A percentile compares a stretch with the other conserved stretches of the same genome.
Conservation (phyloP, 2,797 vertebrate genomes). For the Falco biarmicus region DNA sequence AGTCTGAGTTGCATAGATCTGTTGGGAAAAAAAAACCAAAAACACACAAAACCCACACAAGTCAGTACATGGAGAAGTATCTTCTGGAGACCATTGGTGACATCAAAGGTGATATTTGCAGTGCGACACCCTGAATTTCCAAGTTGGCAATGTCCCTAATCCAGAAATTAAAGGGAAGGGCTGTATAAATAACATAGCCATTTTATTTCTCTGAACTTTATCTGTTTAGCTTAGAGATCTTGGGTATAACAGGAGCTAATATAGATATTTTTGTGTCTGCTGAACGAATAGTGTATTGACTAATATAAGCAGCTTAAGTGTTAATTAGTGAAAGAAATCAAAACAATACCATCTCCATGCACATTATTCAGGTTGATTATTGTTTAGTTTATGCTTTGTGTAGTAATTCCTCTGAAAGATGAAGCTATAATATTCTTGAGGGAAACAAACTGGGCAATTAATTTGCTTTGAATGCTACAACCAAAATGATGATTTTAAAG, state of each 20-base stretch:
- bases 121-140: neutral
- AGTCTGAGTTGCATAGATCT: neutral
- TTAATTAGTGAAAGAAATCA: neutral
- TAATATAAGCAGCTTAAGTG: neutral
- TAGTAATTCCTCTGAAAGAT: neutral
- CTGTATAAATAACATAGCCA: neutral
- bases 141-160: neutral
- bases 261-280: neutral
- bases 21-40: neutral
- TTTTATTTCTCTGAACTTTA: neutral
- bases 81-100: neutral
- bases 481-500: neutral
- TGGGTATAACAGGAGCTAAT: neutral
- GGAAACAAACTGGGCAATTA: neutral
- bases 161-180: neutral
- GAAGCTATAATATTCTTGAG: neutral
- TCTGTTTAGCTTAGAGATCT: neutral
- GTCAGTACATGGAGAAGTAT: neutral
- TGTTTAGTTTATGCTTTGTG: neutral
- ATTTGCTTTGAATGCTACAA: neutral
- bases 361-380: neutral
- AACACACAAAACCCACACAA: fast-evolving
- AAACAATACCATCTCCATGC: neutral
- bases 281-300: neutral
- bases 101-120: neutral